Evolutionary conservation across 1,140 invertebrate species (phyloP), one percentile per base, ranked within the genome.

Genomic region (Drosophila funebris): DNA sequence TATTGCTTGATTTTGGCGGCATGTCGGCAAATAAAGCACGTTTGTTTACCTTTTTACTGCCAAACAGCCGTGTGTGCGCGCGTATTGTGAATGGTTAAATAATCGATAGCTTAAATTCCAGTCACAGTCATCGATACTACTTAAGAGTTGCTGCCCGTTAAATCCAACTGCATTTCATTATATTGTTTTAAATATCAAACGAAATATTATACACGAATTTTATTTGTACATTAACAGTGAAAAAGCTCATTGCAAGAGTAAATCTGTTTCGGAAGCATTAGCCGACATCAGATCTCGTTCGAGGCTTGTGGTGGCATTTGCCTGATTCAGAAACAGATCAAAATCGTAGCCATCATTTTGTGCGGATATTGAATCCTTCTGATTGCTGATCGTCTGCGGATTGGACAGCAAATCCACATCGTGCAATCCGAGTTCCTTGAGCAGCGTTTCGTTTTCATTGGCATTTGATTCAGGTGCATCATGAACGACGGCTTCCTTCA

Each of bases 1-100:
- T 91, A 31, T 72, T 91, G 56, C 75, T 90, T 13, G 89, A 91
- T 48, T 91, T 91, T 52, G 89, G 90, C 46, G 90, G 90, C 90
- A 91, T 87, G 43, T 48, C 52, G 8, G 29, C 13, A 27, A 16
- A 41, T 46, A n/a, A n/a, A 64, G 16, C 69, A 76, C 69, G 58
- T 72, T 75, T 74, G 52, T 58, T 68, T 37, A 46, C 37, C 27
- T 66, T 53, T 53, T 52, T 11, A 9, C 6, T n/a, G 18, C 4
- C 27, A 57, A 22, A 31, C 71, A 73, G 62, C 54, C 73, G 48
- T 29, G 13, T 31, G 33, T 66, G 4, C n/a, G 4, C 20, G 37
- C 4, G 9, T 39, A 13, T 4, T 62, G 9, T 31, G 16, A 70
- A 62, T 70, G 46, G 11, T 46, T 22, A 27, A 27, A 27, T 27